Percentiles rank a stretch among this genome's conserved stretches.
These are phyloP conservation scores for Siderastrea siderea DNA, from an alignment of 92 coral and sea anemone species.

Conservation along the genomic window DNA sequence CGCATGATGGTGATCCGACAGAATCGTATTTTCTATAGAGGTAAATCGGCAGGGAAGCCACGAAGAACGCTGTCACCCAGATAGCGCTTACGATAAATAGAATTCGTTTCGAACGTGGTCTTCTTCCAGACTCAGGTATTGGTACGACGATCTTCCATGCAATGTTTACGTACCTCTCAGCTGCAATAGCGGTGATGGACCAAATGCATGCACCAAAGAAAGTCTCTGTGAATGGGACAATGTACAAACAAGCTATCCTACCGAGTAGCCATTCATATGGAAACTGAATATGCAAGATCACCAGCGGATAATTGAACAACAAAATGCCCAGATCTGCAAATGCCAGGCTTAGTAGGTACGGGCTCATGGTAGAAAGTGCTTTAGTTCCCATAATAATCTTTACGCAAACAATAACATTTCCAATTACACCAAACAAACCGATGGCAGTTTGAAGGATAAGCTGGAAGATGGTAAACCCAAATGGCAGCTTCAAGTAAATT, in stretches of 20 bases:
- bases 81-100: slow-evolving; percentile 11
- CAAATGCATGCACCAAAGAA: slow-evolving; percentile 37
- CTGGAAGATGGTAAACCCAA: slow-evolving; percentile 13
- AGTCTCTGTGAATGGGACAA: slow-evolving; percentile 1
- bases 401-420: slow-evolving; percentile 18
- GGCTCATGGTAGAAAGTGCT: slow-evolving; percentile 16
- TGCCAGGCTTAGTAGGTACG: slow-evolving; percentile 28
- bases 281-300: background rate
- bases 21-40: background rate
- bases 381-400: slow-evolving; percentile 20
- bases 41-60: background rate
- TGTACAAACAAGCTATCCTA: slow-evolving; percentile 8
- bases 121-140: background rate
- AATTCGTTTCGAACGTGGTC: slow-evolving; percentile 11
- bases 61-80: slow-evolving; percentile 30
- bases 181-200: slow-evolving; percentile 50
- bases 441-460: slow-evolving; percentile 1
- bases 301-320: slow-evolving; percentile 3
- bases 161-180: slow-evolving; percentile 33
- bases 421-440: slow-evolving; percentile 13
- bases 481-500: background rate
- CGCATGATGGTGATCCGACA: no score
- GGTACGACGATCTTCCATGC: slow-evolving; percentile 15
- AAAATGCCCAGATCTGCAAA: slow-evolving; percentile 43
- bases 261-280: slow-evolving; percentile 7